phyloP scores from a whole-genome alignment of 1,140 invertebrate genomes.

The Glossosoma conforme region DNA sequence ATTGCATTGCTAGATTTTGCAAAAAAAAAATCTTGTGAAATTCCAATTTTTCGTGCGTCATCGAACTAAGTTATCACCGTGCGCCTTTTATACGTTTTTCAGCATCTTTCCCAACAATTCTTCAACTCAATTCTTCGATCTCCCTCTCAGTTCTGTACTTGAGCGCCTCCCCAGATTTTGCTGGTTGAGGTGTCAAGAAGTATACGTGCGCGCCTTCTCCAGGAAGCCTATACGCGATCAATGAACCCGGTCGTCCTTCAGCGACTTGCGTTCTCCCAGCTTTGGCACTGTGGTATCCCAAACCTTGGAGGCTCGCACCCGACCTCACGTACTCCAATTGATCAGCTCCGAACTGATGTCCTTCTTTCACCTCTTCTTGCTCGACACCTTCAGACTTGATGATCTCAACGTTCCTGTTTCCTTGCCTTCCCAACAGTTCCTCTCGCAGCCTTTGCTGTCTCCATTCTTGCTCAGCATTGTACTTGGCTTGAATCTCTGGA shows the following conservation, averaged over 20 bases:
- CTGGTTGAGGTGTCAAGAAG: slow-evolving; percentile 66
- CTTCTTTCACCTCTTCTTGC: slow-evolving; percentile 11
- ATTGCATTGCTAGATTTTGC: no score
- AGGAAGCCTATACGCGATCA: slow-evolving; percentile 63
- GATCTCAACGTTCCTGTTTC: slow-evolving; percentile 25
- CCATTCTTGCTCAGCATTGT: slow-evolving; percentile 23
- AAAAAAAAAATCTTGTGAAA: no score
- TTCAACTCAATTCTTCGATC: slow-evolving; percentile 38
- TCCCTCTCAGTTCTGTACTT: slow-evolving; percentile 44
- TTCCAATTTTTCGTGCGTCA: no score
- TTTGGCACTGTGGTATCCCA: slow-evolving; percentile 18
- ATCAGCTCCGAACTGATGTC: slow-evolving; percentile 16
- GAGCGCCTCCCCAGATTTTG: slow-evolving; percentile 40
- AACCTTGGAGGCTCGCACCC: background rate
- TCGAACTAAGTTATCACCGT: no score
- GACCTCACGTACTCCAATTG: slow-evolving; percentile 19
- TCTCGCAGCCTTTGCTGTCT: slow-evolving; percentile 22
- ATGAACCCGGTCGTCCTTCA: slow-evolving; percentile 50
- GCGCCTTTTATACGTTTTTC: no score
- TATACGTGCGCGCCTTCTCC: slow-evolving; percentile 69
- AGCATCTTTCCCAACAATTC: no score
- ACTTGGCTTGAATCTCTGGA: slow-evolving; percentile 30
- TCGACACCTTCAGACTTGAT: slow-evolving; percentile 24
- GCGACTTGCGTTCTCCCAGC: slow-evolving; percentile 36
- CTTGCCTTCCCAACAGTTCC: slow-evolving; percentile 15